Base-by-base conservation (phyloP, 2,113 vertebrate species). In the Grallaria varia region DNA sequence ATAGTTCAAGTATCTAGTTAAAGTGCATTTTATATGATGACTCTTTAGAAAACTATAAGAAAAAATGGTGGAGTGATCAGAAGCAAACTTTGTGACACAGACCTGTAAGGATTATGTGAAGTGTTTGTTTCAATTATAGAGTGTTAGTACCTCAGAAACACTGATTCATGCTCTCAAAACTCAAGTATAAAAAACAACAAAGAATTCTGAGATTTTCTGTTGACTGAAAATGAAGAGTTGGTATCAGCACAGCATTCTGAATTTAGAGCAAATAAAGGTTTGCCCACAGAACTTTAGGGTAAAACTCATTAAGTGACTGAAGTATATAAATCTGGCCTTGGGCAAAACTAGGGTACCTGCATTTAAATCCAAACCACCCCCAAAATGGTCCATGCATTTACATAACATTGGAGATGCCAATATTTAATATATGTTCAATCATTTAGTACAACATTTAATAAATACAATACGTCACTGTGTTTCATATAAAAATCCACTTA, bases 61-160 rank as follows among this genome's bases (percentile, higher is more conserved):
- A 49, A 76, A 67, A 37, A 35, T 19, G 3, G 1, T n/a, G 4
- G 1, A 1, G 1, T 62, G 4, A 30, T 66, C 14, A 39, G 19
- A 35, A 6, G 9, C 84, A 60, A 87, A 39, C 6, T 56, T 87
- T 2, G 4, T 63, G 31, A 33, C 16, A 76, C 20, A 84, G 10
- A 69, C 42, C 27, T 68, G 21, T 5, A 74, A 44, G 77, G n/a
- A 30, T 45, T 42, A 30, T 27, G 9, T 3, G 21, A 47, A 84
- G 3, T 31, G 3, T 42, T 74, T 86, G 8, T 49, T 66, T 45
- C 15, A 67, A 14, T 52, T 66, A 20, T 58, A n/a, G 10, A 28
- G 6, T 30, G 12, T 50, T 71, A 66, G 8, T 82, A 67, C 12
- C 16, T 55, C 30, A 85, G 71, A 74, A 77, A 71, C 67, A 89